A percentile compares a stretch with the other conserved stretches of the same genome.
Conservation (phyloP, 2,113 vertebrate genomes). For the Formicarius rufipectus region DNA sequence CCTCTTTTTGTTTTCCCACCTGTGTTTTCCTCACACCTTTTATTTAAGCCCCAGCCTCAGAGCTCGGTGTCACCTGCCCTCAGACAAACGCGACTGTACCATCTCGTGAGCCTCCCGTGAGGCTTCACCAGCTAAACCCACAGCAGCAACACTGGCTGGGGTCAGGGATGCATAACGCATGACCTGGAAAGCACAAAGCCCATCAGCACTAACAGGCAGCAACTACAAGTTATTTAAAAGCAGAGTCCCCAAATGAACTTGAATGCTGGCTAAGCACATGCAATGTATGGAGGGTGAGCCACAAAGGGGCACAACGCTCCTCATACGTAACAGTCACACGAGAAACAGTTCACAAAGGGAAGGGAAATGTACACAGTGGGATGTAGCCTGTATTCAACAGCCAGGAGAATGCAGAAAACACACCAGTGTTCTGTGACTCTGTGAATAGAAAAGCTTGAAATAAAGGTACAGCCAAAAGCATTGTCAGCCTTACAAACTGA, state of each 20-base stretch:
- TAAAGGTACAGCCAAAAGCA: not conserved
- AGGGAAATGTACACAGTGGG: not conserved
- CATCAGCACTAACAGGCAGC: not conserved
- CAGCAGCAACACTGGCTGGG: not conserved
- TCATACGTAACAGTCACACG: not conserved
- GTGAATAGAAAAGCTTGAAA: not conserved
- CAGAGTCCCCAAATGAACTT: not conserved
- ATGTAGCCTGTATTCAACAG: not conserved
- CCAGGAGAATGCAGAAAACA: constrained; percentile 32
- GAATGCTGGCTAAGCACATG: not conserved
- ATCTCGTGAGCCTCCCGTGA: rapidly evolving
- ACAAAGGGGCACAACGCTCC: not conserved
- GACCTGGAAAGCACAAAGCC: constrained; percentile 14
- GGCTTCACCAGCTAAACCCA: not conserved
- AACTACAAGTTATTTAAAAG: not conserved
- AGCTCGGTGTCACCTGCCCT: not conserved
- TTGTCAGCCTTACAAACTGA: not conserved
- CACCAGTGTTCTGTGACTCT: not conserved
- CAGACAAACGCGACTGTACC: rapidly evolving
- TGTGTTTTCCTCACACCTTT: constrained; percentile 24
- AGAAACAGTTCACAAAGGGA: not conserved
- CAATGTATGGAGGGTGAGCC: not conserved
- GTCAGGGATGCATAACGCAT: not conserved
- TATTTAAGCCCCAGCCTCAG: not conserved
- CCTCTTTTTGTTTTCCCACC: not conserved